phyloP scores from a whole-genome alignment of 2,888 invertebrate genomes.

The Cryptocephalus moraei region DNA sequence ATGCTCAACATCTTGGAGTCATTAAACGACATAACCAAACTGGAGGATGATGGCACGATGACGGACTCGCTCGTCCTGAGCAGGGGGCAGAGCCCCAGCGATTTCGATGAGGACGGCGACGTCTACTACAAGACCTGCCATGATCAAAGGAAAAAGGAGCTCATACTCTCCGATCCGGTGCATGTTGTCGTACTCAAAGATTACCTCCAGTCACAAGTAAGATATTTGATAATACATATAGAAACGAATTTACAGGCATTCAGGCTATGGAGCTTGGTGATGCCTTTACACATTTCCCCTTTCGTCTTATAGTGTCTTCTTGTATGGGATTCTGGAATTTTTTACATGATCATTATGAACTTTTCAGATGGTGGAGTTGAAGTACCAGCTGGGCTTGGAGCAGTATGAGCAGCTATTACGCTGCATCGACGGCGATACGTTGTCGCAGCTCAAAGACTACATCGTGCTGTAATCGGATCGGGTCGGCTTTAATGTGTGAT shows the following conservation, averaged over 20 bases:
- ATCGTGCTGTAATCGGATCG: constrained; percentile 30
- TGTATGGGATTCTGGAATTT: no score
- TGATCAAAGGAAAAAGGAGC: constrained; percentile 58
- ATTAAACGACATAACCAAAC: constrained; percentile 68
- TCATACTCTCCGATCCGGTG: constrained; percentile 67
- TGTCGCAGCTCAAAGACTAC: constrained; percentile 48
- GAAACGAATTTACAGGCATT: no score
- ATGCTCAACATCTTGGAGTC: constrained; percentile 66
- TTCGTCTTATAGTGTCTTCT: no score
- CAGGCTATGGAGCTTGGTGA: no score
- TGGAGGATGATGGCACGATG: constrained; percentile 48
- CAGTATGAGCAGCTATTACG: constrained; percentile 66
- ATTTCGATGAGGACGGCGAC: constrained; percentile 47
- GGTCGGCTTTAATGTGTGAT: no score
- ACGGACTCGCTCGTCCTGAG: constrained; percentile 32
- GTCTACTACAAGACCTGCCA: constrained; percentile 56
- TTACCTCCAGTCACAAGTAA: constrained; percentile 61
- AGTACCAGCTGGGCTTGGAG: constrained; percentile 62
- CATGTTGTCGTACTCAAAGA: constrained; percentile 65
- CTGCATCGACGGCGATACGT: constrained; percentile 60
- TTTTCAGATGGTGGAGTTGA: constrained; percentile 55
- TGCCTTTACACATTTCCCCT: no score
- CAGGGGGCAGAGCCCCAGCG: constrained; percentile 33
- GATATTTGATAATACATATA: constrained; percentile 3
- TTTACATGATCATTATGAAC: no score